phyloP scores from a whole-genome alignment of 1,140 invertebrate genomes.

The Penaeus vannamei region DNA sequence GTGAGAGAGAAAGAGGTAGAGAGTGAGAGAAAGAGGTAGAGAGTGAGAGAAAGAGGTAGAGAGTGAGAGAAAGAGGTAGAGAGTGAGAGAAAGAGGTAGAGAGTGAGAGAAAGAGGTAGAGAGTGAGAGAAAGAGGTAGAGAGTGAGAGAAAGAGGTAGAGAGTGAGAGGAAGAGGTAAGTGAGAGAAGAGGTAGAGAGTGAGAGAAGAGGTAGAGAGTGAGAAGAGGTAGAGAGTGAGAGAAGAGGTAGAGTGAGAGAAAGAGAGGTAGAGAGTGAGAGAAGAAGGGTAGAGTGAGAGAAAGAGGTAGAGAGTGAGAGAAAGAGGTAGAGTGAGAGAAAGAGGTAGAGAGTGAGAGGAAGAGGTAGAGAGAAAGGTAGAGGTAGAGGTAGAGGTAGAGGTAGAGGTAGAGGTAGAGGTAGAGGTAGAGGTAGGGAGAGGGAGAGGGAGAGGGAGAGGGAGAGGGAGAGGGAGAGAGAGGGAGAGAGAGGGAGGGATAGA shows the following conservation, averaged over 20 bases:
- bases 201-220: no score
- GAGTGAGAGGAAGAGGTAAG: not conserved
- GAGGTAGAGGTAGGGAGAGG: no score
- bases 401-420: not conserved
- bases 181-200: not conserved
- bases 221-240: no score
- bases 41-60: not conserved
- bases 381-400: not conserved
- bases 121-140: not conserved
- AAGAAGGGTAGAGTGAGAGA: no score
- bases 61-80: not conserved
- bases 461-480: not conserved
- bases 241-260: not conserved
- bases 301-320: no score
- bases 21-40: not conserved
- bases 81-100: no score
- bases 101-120: not conserved
- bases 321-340: not conserved
- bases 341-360: not conserved
- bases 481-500: not conserved
- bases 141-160: not conserved
- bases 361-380: not conserved
- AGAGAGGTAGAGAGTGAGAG: not conserved
- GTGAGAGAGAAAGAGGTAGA: no score
- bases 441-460: not conserved